Conservation (phyloP, 2,797 vertebrate species). For the Podargus strigoides region DNA sequence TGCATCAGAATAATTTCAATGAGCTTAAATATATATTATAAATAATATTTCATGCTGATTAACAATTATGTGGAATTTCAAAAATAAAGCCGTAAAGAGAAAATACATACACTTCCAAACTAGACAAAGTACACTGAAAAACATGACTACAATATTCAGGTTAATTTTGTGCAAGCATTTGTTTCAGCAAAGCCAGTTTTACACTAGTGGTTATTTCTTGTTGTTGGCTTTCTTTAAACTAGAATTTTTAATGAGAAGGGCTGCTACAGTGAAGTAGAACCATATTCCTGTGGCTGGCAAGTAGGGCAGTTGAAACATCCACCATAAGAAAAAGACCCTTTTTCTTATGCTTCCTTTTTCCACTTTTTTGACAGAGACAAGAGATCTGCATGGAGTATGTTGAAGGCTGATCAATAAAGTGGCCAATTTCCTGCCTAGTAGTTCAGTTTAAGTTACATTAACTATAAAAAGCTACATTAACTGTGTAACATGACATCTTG, state of each 20-base stretch:
- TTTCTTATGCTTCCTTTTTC: not conserved
- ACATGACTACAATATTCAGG: not conserved
- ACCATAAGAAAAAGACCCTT: not conserved
- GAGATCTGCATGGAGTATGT: not conserved
- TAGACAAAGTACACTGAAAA: not conserved
- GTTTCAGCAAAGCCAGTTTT: not conserved
- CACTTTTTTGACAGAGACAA: not conserved
- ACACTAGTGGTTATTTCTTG: not conserved
- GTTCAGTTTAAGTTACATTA: not conserved
- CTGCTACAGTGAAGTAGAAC: not conserved
- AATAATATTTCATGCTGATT: not conserved
- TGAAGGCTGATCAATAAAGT: not conserved
- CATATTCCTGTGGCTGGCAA: not conserved
- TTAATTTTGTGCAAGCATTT: not conserved
- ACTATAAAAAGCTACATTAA: not conserved
- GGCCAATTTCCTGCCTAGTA: not conserved
- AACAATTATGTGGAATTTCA: not conserved
- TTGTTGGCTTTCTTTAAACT: not conserved
- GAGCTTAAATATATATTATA: not conserved
- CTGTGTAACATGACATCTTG: not conserved
- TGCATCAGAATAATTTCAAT: conserved; percentile 27
- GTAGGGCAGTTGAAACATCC: not conserved
- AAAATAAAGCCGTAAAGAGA: not conserved
- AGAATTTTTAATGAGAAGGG: not conserved
- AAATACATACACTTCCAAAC: not conserved